A percentile compares a stretch with the other conserved stretches of the same genome.
These are phyloP conservation scores for Blastobasis adustella DNA, from an alignment of 2,888 invertebrate species.

Conservation along the genomic window DNA sequence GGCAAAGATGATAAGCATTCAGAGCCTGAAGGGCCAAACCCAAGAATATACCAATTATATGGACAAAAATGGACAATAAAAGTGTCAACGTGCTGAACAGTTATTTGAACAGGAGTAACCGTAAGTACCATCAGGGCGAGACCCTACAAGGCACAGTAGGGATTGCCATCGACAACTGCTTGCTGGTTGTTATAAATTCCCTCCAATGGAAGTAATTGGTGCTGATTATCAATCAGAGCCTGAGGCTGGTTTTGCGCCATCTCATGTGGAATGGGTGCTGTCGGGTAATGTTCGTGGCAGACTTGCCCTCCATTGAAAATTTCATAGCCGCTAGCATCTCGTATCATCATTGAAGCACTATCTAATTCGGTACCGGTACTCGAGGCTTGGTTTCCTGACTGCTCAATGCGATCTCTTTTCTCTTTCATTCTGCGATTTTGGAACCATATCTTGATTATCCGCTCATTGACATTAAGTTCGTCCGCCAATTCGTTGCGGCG, in stretches of 20 bases:
- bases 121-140: no score
- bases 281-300: slow-evolving; percentile 31
- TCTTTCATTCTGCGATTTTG: slow-evolving; percentile 87
- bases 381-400: slow-evolving; percentile 37
- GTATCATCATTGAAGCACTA: slow-evolving; percentile 20
- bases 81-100: no score
- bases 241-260: slow-evolving; percentile 10
- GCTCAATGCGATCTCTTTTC: slow-evolving; percentile 74
- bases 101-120: no score
- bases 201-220: no score
- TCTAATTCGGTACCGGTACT: slow-evolving; percentile 32
- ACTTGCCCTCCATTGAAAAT: slow-evolving; percentile 19
- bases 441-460: slow-evolving; percentile 87
- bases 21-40: no score
- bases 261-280: slow-evolving; percentile 17
- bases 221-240: slow-evolving; percentile 1
- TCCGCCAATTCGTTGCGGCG: slow-evolving; percentile 78
- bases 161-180: no score
- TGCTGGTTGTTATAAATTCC: no score
- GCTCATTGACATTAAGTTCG: slow-evolving; percentile 33
- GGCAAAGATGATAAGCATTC: no score
- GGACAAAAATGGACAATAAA: no score
- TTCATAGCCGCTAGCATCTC: slow-evolving; percentile 30
- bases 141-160: no score
- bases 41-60: no score